Base-by-base conservation (phyloP, 2,888 invertebrate genomes). In the Oasisia sp. region DNA sequence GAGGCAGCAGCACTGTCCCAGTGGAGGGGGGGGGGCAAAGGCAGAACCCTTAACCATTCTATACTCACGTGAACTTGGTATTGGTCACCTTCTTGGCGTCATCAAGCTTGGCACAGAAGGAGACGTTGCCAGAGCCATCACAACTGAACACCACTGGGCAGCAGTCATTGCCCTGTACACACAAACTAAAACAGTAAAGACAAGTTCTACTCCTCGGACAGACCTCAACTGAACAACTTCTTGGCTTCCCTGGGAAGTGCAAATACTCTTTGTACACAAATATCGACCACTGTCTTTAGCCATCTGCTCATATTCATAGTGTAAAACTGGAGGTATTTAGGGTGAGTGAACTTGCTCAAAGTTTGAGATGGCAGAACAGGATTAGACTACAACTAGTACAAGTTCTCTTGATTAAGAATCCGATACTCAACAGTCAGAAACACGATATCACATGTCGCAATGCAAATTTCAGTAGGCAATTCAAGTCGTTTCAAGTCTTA, bases 111-210 rank as follows among this genome's bases (percentile, higher is more conserved):
- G 98, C 98, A 93, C 97, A 97, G 96, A 98, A 98, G 94, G 97
- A 97, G 93, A 99, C 96, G 94, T 98, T 97, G 89, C 97, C 97
- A 94, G 97, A 97, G 91, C 97, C 97, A 94, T 98, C 97, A 94
- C 98, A 97, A 92, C 97, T 97, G 96, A 98, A 99, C 92, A 99
- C 97, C 96, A 99, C 97, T 91, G 99, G 99, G 97, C 98, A 98
- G 97, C 99, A 99, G 96, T 98, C 98, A 96, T 99, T 98, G 32
- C 99, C 99, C 97, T 97, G 95, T 50, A 95, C 94, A 93, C 27
- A 91, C 38, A 4, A 14, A 50, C 5, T 32, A 89, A 32, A 19
- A 91, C 91, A 93, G 58, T 56, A 92, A n/a, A 89, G 32, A 27
- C 11, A 92, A 11, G 56, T 56, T 56, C 56, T 56, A 14, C 4